A percentile compares a stretch with the other conserved stretches of the same genome.
These are phyloP conservation scores for Tauraco erythrolophus DNA, from an alignment of 2,113 vertebrate genomes.

Conservation along the genomic window DNA sequence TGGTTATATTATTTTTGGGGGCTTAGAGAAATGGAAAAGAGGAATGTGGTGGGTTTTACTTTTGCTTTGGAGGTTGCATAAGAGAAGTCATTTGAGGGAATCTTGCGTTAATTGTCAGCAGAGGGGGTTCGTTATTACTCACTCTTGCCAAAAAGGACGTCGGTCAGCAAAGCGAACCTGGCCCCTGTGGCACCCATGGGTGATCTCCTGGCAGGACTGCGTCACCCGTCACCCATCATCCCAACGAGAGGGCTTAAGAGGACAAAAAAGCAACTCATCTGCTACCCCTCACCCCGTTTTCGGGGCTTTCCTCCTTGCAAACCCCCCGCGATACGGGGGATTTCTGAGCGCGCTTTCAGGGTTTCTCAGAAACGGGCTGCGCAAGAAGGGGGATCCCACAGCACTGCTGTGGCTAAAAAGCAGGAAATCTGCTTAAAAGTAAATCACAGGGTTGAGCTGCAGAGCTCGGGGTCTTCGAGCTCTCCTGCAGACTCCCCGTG, in stretches of 20 bases:
- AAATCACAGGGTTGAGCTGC: neutral
- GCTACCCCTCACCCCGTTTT: too few species aligned
- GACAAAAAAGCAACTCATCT: neutral
- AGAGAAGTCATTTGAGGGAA: neutral
- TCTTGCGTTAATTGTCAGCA: neutral
- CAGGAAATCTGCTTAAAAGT: neutral
- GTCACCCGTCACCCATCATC: neutral
- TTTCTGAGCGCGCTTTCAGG: neutral
- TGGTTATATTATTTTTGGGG: neutral
- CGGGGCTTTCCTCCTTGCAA: neutral
- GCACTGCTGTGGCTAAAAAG: neutral
- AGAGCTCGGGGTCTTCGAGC: neutral
- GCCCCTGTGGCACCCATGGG: neutral
- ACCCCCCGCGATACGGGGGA: rapidly evolving
- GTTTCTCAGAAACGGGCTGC: neutral
- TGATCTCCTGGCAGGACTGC: neutral
- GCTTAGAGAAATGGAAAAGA: neutral
- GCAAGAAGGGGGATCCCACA: neutral
- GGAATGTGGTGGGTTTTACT: neutral
- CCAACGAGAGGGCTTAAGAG: neutral
- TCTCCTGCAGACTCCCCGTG: neutral
- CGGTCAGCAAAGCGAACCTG: neutral
- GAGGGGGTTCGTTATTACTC: rapidly evolving
- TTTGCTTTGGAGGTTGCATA: neutral
- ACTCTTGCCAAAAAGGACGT: rapidly evolving